A percentile compares a stretch with the other conserved stretches of the same genome.
Conservation (phyloP, 37 sponge, comb jelly and placozoan genomes). For the Oopsacas minuta region DNA sequence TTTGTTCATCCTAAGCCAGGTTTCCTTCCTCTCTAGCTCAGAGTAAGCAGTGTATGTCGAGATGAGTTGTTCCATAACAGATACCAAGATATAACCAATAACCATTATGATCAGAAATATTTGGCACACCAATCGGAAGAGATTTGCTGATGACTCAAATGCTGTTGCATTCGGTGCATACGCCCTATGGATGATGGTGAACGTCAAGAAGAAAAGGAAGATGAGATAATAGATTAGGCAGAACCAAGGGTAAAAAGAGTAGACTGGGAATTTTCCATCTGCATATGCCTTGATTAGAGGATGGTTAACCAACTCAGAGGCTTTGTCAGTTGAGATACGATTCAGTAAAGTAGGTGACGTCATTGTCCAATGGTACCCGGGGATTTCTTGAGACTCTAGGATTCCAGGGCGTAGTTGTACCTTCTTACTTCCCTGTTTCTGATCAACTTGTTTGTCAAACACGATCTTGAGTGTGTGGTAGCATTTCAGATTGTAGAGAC, state of each 20-base stretch:
- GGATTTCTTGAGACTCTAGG: background rate
- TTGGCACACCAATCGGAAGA: background rate
- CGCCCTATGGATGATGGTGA: background rate
- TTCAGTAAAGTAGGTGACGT: background rate
- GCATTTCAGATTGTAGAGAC: background rate
- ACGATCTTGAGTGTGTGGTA: background rate
- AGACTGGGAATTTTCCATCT: background rate
- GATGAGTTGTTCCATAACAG: background rate
- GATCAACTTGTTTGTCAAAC: background rate
- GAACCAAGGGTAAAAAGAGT: background rate
- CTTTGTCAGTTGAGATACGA: background rate
- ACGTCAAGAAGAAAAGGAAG: background rate
- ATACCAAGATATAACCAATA: background rate
- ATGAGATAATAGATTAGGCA: background rate
- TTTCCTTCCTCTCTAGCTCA: background rate
- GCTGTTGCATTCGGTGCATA: background rate
- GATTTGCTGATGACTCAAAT: background rate
- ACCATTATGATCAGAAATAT: background rate
- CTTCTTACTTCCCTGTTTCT: background rate
- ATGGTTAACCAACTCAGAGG: background rate
- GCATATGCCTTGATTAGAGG: background rate
- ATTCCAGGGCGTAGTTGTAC: background rate
- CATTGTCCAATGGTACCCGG: conserved; percentile 5
- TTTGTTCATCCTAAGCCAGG: conserved; percentile 13
- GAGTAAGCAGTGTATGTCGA: background rate